Evolutionary conservation across 2,888 invertebrate species (phyloP).

Genomic region (Zootermopsis nevadensis): DNA sequence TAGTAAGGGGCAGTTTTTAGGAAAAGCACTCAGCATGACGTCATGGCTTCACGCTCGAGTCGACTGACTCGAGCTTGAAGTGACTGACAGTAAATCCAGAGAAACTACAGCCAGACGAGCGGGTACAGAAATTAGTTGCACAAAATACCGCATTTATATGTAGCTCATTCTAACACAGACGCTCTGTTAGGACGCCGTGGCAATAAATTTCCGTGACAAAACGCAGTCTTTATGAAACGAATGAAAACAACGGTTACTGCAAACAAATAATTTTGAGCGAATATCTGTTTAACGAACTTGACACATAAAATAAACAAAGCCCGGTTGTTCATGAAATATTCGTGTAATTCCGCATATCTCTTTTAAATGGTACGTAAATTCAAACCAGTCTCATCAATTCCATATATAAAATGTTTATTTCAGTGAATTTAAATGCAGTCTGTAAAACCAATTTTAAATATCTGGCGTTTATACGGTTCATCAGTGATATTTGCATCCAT

Average conservation of each 20-base stretch:
- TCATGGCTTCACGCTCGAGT: too few species aligned
- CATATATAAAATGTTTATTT: slow-evolving; percentile 22
- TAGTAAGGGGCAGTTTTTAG: too few species aligned
- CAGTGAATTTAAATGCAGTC: neutral
- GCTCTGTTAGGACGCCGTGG: neutral
- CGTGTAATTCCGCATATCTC: neutral
- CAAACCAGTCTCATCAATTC: neutral
- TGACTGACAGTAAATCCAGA: too few species aligned
- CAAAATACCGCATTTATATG: neutral
- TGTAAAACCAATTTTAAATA: slow-evolving; percentile 18
- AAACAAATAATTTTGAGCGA: neutral
- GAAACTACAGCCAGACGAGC: too few species aligned
- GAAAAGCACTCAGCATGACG: too few species aligned
- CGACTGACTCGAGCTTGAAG: too few species aligned
- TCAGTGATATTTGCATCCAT: neutral
- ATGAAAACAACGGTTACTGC: neutral
- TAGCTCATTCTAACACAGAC: neutral
- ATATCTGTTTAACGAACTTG: neutral
- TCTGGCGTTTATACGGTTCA: neutral
- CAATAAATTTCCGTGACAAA: neutral
- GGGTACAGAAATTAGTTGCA: too few species aligned
- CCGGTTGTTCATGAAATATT: slow-evolving; percentile 2
- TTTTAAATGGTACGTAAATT: slow-evolving; percentile 7
- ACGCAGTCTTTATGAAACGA: neutral
- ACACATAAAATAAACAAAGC: neutral